Base-by-base conservation (phyloP, 2,888 invertebrate genomes). In the Tyria jacobaeae region DNA sequence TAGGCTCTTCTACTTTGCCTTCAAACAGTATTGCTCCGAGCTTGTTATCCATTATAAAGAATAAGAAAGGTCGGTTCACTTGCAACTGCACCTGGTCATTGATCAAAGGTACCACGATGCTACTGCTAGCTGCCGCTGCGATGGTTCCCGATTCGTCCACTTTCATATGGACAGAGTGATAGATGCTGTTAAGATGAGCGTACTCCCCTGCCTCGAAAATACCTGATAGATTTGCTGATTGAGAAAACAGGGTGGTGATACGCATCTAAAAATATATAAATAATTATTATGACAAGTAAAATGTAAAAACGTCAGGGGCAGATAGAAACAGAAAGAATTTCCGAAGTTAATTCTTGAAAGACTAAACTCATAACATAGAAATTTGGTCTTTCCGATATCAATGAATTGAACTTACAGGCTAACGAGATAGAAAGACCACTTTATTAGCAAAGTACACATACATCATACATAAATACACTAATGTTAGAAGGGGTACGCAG, bases 141-240 rank as follows among this genome's bases (percentile, higher is more conserved):
- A 94, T 87, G 0, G 96, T 96, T 1, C 96, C 96, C 21, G 89
- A 84, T 83, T 96, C 96, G 64, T 95, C 95, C 0, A 96, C 95
- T 50, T 95, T 91, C 80, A 96, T 94, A 76, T 94, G 94, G 0
- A 96, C 95, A 77, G 95, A 95, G 77, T 96, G 96, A 51, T 95
- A 81, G 14, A 96, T 87, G 60, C 91, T 94, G 72, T 91, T 94
- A 5, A 96, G 89, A 60, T 89, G 87, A 0, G 94, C 82, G 0
- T 86, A 76, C 7, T 49, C 51, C 0, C 75, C 73, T 0, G 84
- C 83, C 3, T 89, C 85, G 44, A 95, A 88, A 51, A 96, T 95
- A 21, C 94, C 94, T 0, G 94, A 90, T 0, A 96, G 87, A 76
- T 96, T 95, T 0, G 96, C 94, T 9, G 87, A 85, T 1, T 85